Conservation (phyloP, 2,797 vertebrate genomes). For the Sebastes hopkinsi region DNA sequence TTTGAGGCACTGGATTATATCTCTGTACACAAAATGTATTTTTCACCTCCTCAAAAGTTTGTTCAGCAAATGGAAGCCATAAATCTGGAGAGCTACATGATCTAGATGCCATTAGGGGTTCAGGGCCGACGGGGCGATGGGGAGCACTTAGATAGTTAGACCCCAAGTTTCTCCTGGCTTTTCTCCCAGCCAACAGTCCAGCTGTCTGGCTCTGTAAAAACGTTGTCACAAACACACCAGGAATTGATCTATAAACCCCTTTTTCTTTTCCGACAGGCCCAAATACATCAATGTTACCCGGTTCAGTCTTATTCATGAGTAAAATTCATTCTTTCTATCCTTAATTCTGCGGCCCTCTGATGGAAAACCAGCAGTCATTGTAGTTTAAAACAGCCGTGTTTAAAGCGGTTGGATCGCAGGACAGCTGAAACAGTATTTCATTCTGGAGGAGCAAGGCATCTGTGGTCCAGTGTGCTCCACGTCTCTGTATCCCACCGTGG, state of each 20-base stretch:
- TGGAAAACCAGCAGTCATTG: conserved; percentile 51
- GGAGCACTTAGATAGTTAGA: conserved; percentile 46
- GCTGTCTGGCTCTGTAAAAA: conserved; percentile 77
- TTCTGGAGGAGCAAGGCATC: conserved; percentile 43
- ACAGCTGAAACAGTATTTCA: conserved; percentile 56
- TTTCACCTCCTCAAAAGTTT: conserved; percentile 37
- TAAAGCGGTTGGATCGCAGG: conserved; percentile 45
- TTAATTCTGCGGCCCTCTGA: conserved; percentile 41
- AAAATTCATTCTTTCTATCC: conserved; percentile 34
- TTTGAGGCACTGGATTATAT: conserved; percentile 78
- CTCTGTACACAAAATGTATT: conserved; percentile 71
- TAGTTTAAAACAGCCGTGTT: conserved; percentile 41
- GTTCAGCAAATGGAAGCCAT: conserved; percentile 51
- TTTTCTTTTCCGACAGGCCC: conserved; percentile 20
- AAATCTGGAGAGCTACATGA: conserved; percentile 43
- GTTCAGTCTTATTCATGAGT: conserved; percentile 26
- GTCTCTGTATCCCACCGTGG: conserved; percentile 47
- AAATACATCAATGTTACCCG: conserved; percentile 35
- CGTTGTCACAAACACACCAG: conserved; percentile 45
- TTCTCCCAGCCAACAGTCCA: conserved; percentile 80
- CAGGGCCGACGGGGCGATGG: conserved; percentile 23
- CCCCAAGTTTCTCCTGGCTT: conserved; percentile 44
- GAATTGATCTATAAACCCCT: conserved; percentile 33
- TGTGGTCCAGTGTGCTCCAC: conserved; percentile 55
- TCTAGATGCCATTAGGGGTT: conserved; percentile 44